Percentiles rank a stretch among this genome's conserved stretches.
Conservation (phyloP, 1,140 invertebrate species). For the Drosophila busckii region DNA sequence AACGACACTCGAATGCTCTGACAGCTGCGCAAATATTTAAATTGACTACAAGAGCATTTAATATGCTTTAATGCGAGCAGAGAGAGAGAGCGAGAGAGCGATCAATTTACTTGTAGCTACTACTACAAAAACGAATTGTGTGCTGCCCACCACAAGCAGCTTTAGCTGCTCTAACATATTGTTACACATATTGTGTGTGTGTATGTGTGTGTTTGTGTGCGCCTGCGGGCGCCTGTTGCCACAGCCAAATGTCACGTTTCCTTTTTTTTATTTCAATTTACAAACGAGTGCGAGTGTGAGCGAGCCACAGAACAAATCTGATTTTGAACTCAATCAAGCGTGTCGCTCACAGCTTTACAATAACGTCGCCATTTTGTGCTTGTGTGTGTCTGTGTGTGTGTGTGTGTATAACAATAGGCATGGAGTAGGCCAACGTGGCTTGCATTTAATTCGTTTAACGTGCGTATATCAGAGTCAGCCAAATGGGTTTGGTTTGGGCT, state of each 20-base stretch:
- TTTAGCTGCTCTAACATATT: conserved; percentile 38
- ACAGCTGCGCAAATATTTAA: too few species aligned
- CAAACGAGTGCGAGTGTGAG: too few species aligned
- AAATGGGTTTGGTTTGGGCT: too few species aligned
- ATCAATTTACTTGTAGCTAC: too few species aligned
- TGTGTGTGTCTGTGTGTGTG: conserved; percentile 2
- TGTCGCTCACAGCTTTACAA: conserved; percentile 36
- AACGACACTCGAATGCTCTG: too few species aligned
- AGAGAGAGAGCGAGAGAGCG: too few species aligned
- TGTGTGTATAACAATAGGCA: conserved; percentile 10
- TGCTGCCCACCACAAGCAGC: conserved; percentile 27
- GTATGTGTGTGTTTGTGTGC: background rate
- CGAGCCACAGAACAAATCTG: conserved; percentile 59
- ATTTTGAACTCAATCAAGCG: conserved; percentile 74
- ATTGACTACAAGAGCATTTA: too few species aligned
- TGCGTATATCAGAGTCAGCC: conserved; percentile 10
- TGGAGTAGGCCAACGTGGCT: conserved; percentile 37
- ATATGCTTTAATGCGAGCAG: too few species aligned
- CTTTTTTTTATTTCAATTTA: conserved; percentile 75
- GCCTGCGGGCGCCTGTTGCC: conserved; percentile 47
- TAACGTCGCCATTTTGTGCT: conserved; percentile 44
- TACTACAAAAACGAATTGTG: background rate
- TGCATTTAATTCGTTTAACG: conserved; percentile 53
- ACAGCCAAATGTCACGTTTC: conserved; percentile 68
- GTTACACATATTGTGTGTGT: conserved; percentile 21